These are phyloP conservation scores for Tringa solitaria DNA, from an alignment of 2,113 vertebrate species.

Conservation along the genomic window DNA sequence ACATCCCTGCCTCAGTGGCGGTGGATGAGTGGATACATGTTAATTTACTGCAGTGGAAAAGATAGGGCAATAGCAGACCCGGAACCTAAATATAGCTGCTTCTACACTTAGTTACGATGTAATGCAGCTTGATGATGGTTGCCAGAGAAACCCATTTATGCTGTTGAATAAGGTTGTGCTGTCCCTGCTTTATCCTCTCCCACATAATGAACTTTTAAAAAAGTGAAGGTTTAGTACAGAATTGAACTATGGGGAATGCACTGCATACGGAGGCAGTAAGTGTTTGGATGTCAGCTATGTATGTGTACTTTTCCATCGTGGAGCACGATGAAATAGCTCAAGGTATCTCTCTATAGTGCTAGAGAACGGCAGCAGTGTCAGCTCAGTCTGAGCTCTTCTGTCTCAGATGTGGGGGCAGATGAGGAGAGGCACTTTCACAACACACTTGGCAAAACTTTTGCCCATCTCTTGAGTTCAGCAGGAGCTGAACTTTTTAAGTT, in stretches of 20 bases:
- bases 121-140: slow-evolving; percentile 62
- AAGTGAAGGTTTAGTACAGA: slow-evolving; percentile 31
- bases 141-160: slow-evolving; percentile 69
- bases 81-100: slow-evolving; percentile 61
- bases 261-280: not conserved
- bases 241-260: not conserved
- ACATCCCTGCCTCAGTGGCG: fast-evolving
- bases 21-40: not conserved
- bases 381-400: not conserved
- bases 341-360: not conserved
- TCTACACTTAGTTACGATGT: slow-evolving; percentile 58
- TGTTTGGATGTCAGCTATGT: slow-evolving; percentile 25
- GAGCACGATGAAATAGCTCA: not conserved
- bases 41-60: slow-evolving; percentile 13
- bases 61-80: slow-evolving; percentile 22
- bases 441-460: not conserved
- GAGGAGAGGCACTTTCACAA: not conserved
- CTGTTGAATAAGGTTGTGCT: slow-evolving; percentile 53
- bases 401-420: not conserved
- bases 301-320: not conserved
- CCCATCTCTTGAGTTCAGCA: not conserved
- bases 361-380: not conserved
- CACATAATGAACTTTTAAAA: slow-evolving; percentile 61
- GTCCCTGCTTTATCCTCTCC: slow-evolving; percentile 56
- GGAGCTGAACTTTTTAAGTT: not conserved